Percentiles rank a stretch among this genome's conserved stretches.
These are phyloP conservation scores for Rhingia rostrata DNA, from an alignment of 2,888 invertebrate genomes.

Conservation along the genomic window DNA sequence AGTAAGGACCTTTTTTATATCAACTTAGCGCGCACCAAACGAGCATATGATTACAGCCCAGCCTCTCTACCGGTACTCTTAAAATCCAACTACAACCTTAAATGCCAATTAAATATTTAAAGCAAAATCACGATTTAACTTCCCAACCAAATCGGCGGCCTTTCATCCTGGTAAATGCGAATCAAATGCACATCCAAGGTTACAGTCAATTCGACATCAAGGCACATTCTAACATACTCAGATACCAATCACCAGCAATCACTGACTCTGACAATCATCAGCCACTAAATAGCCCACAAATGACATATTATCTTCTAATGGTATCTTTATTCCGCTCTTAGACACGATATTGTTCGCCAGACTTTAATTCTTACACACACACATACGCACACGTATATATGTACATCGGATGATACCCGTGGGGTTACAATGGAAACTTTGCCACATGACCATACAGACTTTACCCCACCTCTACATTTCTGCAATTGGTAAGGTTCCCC, in stretches of 20 bases:
- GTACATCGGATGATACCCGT: constrained; percentile 31
- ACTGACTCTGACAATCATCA: constrained; percentile 46
- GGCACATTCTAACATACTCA: not conserved
- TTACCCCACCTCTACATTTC: too few relatives aligned
- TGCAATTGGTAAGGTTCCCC: too few relatives aligned
- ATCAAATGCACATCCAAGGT: too few relatives aligned
- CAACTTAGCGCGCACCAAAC: too few relatives aligned
- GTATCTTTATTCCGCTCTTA: constrained; percentile 49
- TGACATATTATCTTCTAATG: constrained; percentile 64
- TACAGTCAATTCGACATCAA: not conserved
- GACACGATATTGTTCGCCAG: constrained; percentile 35
- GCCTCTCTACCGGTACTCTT: too few relatives aligned
- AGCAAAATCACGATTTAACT: too few relatives aligned
- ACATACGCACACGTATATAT: not conserved
- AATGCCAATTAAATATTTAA: too few relatives aligned
- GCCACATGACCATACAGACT: not conserved
- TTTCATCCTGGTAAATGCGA: too few relatives aligned
- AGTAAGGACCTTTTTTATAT: too few relatives aligned
- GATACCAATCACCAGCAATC: constrained; percentile 43
- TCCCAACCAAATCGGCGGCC: too few relatives aligned
- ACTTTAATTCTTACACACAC: constrained; percentile 14
- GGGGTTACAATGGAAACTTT: constrained; percentile 17
- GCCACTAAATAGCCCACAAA: constrained; percentile 63
- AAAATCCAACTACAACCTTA: too few relatives aligned
- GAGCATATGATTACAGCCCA: too few relatives aligned